phyloP scores from a whole-genome alignment of 2,113 vertebrate genomes.

The Anhinga anhinga region DNA sequence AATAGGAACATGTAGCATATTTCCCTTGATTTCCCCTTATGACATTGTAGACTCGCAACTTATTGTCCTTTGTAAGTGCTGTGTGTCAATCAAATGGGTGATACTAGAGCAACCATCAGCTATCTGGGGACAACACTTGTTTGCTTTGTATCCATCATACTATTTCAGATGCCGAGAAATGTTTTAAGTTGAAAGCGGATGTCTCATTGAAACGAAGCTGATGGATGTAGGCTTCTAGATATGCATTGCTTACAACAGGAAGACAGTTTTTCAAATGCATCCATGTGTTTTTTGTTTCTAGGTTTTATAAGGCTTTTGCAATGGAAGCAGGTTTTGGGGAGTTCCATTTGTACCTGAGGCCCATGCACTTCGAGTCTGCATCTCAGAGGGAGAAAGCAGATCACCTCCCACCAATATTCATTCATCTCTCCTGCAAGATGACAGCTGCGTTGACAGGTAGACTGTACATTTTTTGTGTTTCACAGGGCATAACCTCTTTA shows the following conservation, averaged over 20 bases:
- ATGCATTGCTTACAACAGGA: not conserved
- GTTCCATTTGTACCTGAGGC: conserved; percentile 76
- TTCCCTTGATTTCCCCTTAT: not conserved
- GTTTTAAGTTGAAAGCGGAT: not conserved
- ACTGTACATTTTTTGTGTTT: not conserved
- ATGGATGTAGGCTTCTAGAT: not conserved
- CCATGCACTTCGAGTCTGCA: conserved; percentile 72
- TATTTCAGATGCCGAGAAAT: not conserved
- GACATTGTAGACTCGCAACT: not conserved
- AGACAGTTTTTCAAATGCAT: not conserved
- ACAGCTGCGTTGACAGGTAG: conserved; percentile 72
- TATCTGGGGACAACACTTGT: not conserved
- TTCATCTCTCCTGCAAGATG: conserved; percentile 68
- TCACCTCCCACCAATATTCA: conserved; percentile 57
- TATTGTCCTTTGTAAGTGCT: not conserved
- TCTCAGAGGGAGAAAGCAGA: conserved; percentile 58
- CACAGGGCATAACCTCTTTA: not conserved
- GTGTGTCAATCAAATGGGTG: not conserved
- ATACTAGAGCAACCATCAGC: not conserved
- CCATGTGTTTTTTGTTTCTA: not conserved
- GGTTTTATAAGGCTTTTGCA: conserved; percentile 72
- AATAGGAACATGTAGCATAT: not conserved
- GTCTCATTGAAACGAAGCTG: not conserved
- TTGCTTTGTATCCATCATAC: not conserved
- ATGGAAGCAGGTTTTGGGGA: conserved; percentile 72